Evolutionary conservation across 2,797 vertebrate species (phyloP).

Genomic region (Sarcoramphus papa): DNA sequence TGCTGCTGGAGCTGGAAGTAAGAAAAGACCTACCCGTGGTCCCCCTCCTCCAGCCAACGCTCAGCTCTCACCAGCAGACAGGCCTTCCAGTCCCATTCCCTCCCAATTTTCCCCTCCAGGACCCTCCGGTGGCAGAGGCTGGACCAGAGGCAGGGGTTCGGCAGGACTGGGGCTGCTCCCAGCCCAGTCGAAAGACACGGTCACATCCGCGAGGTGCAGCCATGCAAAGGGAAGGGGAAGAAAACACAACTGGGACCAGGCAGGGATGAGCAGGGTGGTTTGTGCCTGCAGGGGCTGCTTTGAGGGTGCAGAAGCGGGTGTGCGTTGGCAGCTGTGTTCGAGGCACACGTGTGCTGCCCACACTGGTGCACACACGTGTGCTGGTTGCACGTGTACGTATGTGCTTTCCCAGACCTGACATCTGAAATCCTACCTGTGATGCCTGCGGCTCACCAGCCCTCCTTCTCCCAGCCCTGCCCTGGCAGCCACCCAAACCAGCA

Average conservation of each 20-base stretch:
- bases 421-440: not conserved
- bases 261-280: not conserved
- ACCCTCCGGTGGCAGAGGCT: not conserved
- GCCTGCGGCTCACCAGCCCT: not conserved
- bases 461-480: not conserved
- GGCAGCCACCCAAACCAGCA: not conserved
- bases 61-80: not conserved
- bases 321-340: not conserved
- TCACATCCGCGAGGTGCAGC: not conserved
- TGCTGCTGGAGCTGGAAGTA: not conserved
- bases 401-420: not conserved
- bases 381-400: not conserved
- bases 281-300: not conserved
- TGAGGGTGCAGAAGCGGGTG: not conserved
- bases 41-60: not conserved
- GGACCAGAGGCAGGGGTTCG: not conserved
- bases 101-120: not conserved
- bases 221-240: not conserved
- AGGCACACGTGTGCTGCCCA: not conserved
- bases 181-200: not conserved
- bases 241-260: not conserved
- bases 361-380: rapidly evolving
- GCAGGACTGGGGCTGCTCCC: not conserved
- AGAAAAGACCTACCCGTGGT: not conserved
- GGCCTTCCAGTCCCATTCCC: not conserved